These are phyloP conservation scores for Leptocoma aspasia DNA, from an alignment of 2,113 vertebrate species.

Conservation along the genomic window DNA sequence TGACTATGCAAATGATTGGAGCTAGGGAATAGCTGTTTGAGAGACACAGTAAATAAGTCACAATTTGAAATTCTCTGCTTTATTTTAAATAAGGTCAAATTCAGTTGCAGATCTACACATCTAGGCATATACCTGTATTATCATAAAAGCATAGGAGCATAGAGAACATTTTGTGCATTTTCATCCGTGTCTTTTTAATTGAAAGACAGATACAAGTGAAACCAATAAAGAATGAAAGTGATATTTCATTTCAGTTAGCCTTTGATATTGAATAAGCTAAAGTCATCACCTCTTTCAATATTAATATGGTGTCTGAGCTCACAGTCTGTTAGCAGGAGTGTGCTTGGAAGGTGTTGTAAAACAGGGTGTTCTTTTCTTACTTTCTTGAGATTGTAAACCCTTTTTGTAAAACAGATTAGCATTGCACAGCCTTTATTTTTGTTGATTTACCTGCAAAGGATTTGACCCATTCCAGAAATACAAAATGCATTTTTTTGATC, in stretches of 20 bases:
- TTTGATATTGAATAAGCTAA: not conserved
- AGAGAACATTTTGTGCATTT: not conserved
- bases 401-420: not conserved
- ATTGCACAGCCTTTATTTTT: not conserved
- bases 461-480: not conserved
- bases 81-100: not conserved
- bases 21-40: not conserved
- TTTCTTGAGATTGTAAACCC: not conserved
- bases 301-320: not conserved
- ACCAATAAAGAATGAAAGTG: not conserved
- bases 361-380: not conserved
- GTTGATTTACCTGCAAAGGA: not conserved
- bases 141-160: not conserved
- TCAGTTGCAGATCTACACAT: not conserved
- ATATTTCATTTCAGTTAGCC: not conserved
- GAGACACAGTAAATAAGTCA: not conserved
- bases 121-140: not conserved
- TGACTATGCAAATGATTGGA: not conserved
- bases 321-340: not conserved
- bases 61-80: not conserved
- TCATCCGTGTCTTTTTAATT: not conserved
- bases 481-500: not conserved
- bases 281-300: not conserved
- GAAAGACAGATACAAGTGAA: not conserved
- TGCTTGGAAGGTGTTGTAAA: not conserved